Evolutionary conservation across 2,797 vertebrate species (phyloP), one percentile per base, ranked within the genome.

Genomic region (Oryzias dopingdopingensis): DNA sequence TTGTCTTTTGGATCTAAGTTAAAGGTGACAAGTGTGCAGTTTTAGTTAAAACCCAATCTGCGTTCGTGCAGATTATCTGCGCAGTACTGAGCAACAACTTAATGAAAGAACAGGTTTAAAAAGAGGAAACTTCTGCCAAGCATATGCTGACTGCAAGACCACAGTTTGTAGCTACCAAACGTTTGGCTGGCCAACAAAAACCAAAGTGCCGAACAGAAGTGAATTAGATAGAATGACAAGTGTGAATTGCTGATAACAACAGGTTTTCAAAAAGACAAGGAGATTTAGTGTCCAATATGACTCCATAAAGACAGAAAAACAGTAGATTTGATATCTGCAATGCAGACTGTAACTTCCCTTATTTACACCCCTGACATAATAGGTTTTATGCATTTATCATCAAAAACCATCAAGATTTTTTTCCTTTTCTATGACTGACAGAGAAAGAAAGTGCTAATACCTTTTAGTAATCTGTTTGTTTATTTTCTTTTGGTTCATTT

Each of bases 401-500:
- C 65, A 70, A 44, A 49, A 62, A 56, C 49, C 49, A 17, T 16
- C 24, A 48, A 65, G 14, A 18, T 43, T 46, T 37, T 53, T 53
- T 49, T 55, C 54, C 77, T 60, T 70, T 76, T 67, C 46, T 73
- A 66, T 65, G 62, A 76, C 79, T 77, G 76, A 80, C 66, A 76
- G 49, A 55, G 48, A 29, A 42, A 29, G 26, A 44, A 59, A 70
- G 54, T 57, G 65, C 65, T 60, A 58, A 20, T 32, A 61, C 74
- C 62, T 80, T 84, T 76, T 43, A 80, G 77, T 69, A 72, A 80
- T 82, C 53, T 81, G 74, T 79, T 84, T 88, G 82, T 86, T 83
- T 90, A 76, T 87, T 89, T 90, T 80, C 79, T 76, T 88, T 77
- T 56, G 67, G 79, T 83, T 86, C 73, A 81, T 83, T 85, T 84